Conservation (phyloP, 2,113 vertebrate genomes). For the Myrmophylax atrothorax region DNA sequence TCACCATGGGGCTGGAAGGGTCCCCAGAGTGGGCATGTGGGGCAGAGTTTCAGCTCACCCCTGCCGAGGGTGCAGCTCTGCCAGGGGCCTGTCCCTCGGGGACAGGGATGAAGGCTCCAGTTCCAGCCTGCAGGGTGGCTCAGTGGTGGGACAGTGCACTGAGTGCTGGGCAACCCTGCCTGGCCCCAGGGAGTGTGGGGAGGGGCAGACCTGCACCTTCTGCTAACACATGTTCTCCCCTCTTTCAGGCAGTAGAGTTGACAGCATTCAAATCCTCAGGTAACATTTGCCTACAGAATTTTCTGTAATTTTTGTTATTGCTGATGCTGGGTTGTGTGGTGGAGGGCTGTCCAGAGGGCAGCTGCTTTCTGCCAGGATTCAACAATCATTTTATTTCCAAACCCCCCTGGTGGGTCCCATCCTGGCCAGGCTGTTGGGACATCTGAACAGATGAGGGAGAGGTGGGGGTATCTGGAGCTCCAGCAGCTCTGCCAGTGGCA, state of each 20-base stretch:
- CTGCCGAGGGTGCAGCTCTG: not conserved
- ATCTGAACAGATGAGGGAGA: not conserved
- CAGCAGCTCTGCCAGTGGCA: rapidly evolving
- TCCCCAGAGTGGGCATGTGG: rapidly evolving
- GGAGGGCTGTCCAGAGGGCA: not conserved
- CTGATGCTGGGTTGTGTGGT: not conserved
- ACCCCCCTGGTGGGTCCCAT: not conserved
- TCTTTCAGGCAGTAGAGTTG: conserved; percentile 85
- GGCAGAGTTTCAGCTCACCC: rapidly evolving
- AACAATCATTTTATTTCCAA: not conserved
- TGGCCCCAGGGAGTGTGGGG: rapidly evolving
- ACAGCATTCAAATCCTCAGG: conserved; percentile 90
- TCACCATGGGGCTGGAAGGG: not conserved
- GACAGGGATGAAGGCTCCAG: not conserved
- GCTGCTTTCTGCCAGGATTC: not conserved
- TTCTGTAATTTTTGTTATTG: not conserved
- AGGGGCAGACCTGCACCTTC: rapidly evolving
- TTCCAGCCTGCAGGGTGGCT: rapidly evolving
- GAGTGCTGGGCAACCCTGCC: not conserved
- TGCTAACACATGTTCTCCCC: not conserved
- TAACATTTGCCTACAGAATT: not conserved
- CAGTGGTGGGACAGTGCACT: not conserved
- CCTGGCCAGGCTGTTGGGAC: not conserved
- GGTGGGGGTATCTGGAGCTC: not conserved
- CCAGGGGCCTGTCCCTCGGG: rapidly evolving